phyloP scores from a whole-genome alignment of 2,888 invertebrate genomes.

The Uloborus plumipes region DNA sequence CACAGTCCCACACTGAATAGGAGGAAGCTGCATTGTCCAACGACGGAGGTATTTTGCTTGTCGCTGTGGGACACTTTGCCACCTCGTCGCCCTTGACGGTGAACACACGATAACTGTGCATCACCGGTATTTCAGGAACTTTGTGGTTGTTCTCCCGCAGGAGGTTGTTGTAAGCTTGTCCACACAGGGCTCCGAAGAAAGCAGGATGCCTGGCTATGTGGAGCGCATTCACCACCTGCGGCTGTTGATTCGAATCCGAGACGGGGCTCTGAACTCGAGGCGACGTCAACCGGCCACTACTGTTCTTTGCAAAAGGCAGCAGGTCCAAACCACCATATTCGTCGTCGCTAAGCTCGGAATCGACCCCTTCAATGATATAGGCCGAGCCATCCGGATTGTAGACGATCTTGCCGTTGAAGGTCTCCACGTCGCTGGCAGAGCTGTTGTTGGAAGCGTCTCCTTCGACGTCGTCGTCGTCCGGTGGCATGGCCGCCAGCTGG shows the following conservation, averaged over 20 bases:
- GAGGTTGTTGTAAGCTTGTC: constrained; percentile 68
- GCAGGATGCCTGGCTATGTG: constrained; percentile 82
- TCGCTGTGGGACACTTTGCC: constrained; percentile 7
- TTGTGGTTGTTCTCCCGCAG: constrained; percentile 73
- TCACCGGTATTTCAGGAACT: constrained; percentile 77
- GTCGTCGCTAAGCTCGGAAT: constrained; percentile 78
- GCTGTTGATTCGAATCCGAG: constrained; percentile 75
- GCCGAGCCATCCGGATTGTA: constrained; percentile 98
- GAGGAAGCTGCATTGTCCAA: constrained; percentile 74
- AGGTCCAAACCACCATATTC: constrained; percentile 65
- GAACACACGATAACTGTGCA: constrained; percentile 93
- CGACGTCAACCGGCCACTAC: constrained; percentile 72
- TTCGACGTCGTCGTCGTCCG: constrained; percentile 25
- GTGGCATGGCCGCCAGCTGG: constrained; percentile 2
- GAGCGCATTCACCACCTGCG: constrained; percentile 86
- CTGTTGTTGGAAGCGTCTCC: constrained; percentile 48
- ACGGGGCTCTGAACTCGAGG: constrained; percentile 26
- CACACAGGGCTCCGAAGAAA: constrained; percentile 76
- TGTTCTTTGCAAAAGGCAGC: constrained; percentile 66
- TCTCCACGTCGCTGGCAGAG: constrained; percentile 81
- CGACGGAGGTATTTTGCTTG: constrained; percentile 18
- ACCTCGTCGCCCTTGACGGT: constrained; percentile 70
- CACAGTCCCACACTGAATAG: constrained; percentile 70
- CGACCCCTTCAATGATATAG: constrained; percentile 85
- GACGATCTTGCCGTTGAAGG: constrained; percentile 96